Base-by-base conservation (phyloP, 2,113 vertebrate species). In the Pimephales promelas region DNA sequence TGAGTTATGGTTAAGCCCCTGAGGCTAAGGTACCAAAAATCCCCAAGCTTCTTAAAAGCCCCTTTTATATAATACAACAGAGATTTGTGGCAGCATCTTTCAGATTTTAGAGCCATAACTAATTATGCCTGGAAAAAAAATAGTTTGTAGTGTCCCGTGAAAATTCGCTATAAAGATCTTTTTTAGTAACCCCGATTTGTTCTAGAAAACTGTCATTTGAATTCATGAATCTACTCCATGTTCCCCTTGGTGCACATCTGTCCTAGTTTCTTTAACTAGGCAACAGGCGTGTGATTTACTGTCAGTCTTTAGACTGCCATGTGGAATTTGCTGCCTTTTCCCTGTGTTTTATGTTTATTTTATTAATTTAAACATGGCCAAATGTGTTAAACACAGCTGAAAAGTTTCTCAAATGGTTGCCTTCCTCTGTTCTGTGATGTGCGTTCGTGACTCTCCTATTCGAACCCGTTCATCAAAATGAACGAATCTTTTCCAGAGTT, bases 251-350 rank as follows among this genome's bases (percentile, higher is more conserved):
- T 71, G 79, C n/a, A 75, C 77, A 6, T 56, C 62, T 87, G 82
- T 49, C 57, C 82, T 43, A 87, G 52, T 87, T 87, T 87, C 66
- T 81, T n/a, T 47, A 64, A 59, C n/a, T n/a, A n/a, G 77, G 73
- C 24, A 80, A 72, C 40, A 80, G 59, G 7, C 77, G 36, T 77
- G 70, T 20, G 52, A 54, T 84, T 52, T 84, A 83, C 24, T 20
- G 10, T 40, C 22, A 36, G 24, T 16, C 18, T 34, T 61, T 62
- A 14, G 26, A 31, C 56, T 73, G 40, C 40, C 45, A 34, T 26
- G 13, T 3, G n/a, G 47, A 45, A 18, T 31, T 64, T 64, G 10
- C 11, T 14, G 24, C 52, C 24, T 18, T 31, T 31, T 74, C 14
- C 61, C 4, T 0, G n/a, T n/a, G n/a, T 5, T 18, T 64, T 13